A percentile compares a stretch with the other conserved stretches of the same genome.
These are phyloP conservation scores for Laticauda colubrina DNA, from an alignment of 2,113 vertebrate species.

Conservation along the genomic window DNA sequence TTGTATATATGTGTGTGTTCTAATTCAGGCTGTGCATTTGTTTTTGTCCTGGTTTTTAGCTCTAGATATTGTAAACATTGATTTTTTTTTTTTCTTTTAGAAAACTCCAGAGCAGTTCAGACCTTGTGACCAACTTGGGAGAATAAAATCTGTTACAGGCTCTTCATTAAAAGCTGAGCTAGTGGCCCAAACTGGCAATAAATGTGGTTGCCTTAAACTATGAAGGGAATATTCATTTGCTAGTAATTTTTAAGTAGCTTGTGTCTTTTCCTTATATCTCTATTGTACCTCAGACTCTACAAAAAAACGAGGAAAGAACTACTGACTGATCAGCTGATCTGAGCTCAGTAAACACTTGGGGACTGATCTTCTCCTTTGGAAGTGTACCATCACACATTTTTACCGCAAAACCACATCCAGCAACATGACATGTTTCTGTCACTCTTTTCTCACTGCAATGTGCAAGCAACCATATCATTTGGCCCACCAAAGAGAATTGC, in stretches of 20 bases:
- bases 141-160: neutral
- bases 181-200: conserved; percentile 35
- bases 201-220: conserved; percentile 5
- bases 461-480: neutral
- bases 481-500: neutral
- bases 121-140: conserved; percentile 35
- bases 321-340: neutral
- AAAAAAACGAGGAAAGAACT: neutral
- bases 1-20: conserved; percentile 50
- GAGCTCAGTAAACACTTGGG: neutral
- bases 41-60: conserved; percentile 54
- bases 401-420: neutral
- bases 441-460: neutral
- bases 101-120: conserved; percentile 8
- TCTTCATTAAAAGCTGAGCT: conserved; percentile 30
- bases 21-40: conserved; percentile 49
- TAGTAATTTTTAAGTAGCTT: neutral
- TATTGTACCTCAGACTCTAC: neutral
- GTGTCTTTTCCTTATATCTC: neutral
- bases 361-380: neutral
- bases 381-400: neutral
- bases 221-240: conserved; percentile 30
- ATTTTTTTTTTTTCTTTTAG: neutral
- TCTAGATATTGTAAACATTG: conserved; percentile 4
- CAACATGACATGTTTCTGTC: neutral